A percentile compares a stretch with the other conserved stretches of the same genome.
These are phyloP conservation scores for Hirudinaria manillensis DNA, from an alignment of 2,888 invertebrate species.

Conservation along the genomic window DNA sequence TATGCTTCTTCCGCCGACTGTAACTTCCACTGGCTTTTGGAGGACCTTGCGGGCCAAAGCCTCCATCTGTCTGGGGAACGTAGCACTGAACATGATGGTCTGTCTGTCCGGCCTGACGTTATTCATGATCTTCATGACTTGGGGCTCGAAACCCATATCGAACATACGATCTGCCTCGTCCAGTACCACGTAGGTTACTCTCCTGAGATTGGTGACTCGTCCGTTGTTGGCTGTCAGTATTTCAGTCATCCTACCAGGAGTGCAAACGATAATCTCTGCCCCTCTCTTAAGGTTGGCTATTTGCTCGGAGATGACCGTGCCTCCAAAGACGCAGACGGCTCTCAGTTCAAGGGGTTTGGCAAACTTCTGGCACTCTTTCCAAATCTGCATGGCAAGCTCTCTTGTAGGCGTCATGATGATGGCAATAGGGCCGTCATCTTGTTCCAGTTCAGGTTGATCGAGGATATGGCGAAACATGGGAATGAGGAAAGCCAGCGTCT, in stretches of 20 bases:
- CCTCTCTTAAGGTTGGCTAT: constrained; percentile 93
- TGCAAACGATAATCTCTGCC: constrained; percentile 96
- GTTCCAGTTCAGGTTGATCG: constrained; percentile 86
- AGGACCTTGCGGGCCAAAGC: constrained; percentile 87
- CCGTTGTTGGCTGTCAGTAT: constrained; percentile 98
- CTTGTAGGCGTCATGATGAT: constrained; percentile 96
- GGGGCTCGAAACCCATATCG: constrained; percentile 98
- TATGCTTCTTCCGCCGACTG: constrained; percentile 83
- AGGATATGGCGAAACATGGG: constrained; percentile 95
- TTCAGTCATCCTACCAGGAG: constrained; percentile 98
- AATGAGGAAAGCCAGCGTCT: constrained; percentile 91
- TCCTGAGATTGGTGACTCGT: constrained; percentile 86
- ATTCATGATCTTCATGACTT: constrained; percentile 94
- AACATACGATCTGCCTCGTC: constrained; percentile 99
- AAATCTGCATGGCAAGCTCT: constrained; percentile 97
- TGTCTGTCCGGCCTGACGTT: constrained; percentile 93
- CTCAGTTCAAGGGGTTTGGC: constrained; percentile 74
- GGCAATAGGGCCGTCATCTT: constrained; percentile 93
- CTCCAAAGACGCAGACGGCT: constrained; percentile 95
- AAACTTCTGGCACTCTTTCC: constrained; percentile 88
- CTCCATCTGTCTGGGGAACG: constrained; percentile 98
- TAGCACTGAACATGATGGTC: constrained; percentile 97
- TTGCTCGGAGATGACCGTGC: constrained; percentile 90
- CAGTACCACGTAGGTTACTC: constrained; percentile 92
- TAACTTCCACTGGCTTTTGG: constrained; percentile 86